Conservation (phyloP, 2,888 invertebrate genomes). For the Epirrhoe tristata region DNA sequence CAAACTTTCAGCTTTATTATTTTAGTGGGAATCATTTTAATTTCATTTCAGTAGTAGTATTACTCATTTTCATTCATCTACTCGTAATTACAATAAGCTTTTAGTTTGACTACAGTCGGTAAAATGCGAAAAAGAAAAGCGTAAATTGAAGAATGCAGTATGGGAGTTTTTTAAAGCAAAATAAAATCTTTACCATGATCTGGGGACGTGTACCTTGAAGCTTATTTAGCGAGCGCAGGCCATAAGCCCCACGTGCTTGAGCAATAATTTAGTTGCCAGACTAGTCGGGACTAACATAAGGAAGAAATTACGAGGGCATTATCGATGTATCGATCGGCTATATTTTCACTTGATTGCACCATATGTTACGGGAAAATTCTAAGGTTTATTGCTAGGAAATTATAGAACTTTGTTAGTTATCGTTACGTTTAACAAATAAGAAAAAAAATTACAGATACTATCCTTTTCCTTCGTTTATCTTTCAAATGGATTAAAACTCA, state of each 20-base stretch:
- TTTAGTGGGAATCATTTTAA: too few relatives aligned
- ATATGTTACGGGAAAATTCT: conserved; percentile 22
- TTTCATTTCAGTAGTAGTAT: too few relatives aligned
- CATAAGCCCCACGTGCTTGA: conserved; percentile 19
- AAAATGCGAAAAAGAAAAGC: too few relatives aligned
- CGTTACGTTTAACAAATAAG: neutral
- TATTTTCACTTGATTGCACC: conserved; percentile 31
- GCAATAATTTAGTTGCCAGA: conserved; percentile 25
- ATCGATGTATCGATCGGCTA: conserved; percentile 33
- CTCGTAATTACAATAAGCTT: too few relatives aligned
- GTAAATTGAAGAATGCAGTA: neutral
- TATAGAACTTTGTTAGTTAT: conserved; percentile 12
- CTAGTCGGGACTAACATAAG: conserved; percentile 30
- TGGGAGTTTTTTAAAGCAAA: neutral
- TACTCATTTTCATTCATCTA: too few relatives aligned
- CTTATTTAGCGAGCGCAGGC: conserved; percentile 16
- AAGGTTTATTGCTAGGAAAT: conserved; percentile 7
- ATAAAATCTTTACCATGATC: neutral
- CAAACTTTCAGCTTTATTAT: too few relatives aligned
- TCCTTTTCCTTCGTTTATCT: neutral
- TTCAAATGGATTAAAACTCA: neutral
- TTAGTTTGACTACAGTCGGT: too few relatives aligned
- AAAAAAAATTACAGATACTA: neutral
- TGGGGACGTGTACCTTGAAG: neutral
- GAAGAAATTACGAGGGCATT: conserved; percentile 37